Evolutionary conservation across 2,113 vertebrate species (phyloP), one percentile per base, ranked within the genome.

Genomic region (Polypterus senegalus): DNA sequence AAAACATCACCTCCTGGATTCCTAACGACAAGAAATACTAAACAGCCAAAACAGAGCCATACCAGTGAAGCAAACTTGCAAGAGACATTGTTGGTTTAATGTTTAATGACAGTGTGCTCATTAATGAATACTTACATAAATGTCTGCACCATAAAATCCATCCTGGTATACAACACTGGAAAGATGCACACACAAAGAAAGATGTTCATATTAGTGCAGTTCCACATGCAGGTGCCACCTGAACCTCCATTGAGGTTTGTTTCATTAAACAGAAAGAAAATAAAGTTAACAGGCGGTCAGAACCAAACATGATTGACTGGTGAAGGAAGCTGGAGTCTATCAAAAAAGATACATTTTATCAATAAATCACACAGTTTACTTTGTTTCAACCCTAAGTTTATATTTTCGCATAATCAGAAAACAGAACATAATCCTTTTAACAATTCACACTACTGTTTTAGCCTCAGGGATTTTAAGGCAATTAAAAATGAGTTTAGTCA

Each of bases 141-240:
- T 96, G 89, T 97, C 93, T 92, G 93, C 92, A 91, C 93, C 92
- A 90, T 96, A 97, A 93, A 97, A 96, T 91, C 93, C 93, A 86
- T 97, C 93, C 91, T 97, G 93, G 90, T 97, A 97, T 85, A 97
- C 92, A 90, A 96, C 93, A 88, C 93, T 97, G 90, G 80, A 88
- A 82, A 86, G 82, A 87, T 78, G 80, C 85, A 89, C 82, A 91
- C 83, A 93, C 83, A 92, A 79, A 91, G 81, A 92, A 67, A 89
- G 86, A 90, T 81, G 85, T 82, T 67, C 86, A 85, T 81, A 86
- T 93, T 91, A 92, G 86, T 91, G 86, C 86, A 84, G 79, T 79
- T 86, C 87, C 81, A 87, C 88, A 89, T 93, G 88, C 88, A 89
- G 82, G 77, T 73, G 79, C 73, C 72, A 78, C 74, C 77, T 27